phyloP scores from a whole-genome alignment of 2,113 vertebrate species.

The Chaetodon auriga region DNA sequence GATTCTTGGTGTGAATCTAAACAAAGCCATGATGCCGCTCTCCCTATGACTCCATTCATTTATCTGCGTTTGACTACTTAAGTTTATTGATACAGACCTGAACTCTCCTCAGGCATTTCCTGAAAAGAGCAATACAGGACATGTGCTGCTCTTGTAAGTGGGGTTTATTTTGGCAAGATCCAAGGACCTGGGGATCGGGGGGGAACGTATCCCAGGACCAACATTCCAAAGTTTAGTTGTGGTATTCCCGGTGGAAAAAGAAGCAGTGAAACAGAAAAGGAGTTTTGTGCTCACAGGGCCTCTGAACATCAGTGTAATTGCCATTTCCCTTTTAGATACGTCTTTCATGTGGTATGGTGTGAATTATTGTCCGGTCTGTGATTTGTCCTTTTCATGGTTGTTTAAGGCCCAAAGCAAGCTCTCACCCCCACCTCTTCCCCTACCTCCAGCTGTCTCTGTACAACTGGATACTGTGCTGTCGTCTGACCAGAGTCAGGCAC shows the following conservation, averaged over 20 bases:
- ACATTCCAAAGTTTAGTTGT: slow-evolving; percentile 82
- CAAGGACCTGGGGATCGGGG: slow-evolving; percentile 50
- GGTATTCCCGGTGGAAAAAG: slow-evolving; percentile 77
- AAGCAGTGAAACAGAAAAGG: slow-evolving; percentile 63
- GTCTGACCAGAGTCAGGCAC: slow-evolving; percentile 14
- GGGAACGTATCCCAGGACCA: slow-evolving; percentile 61
- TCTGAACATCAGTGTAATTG: slow-evolving; percentile 67
- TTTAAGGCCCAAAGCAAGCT: slow-evolving; percentile 43
- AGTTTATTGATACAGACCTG: slow-evolving; percentile 81
- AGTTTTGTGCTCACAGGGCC: slow-evolving; percentile 66
- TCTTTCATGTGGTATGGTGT: slow-evolving; percentile 71
- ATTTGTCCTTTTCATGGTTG: slow-evolving; percentile 66
- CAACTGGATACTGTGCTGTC: slow-evolving; percentile 50
- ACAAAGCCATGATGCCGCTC: slow-evolving; percentile 53
- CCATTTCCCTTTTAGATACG: slow-evolving; percentile 56
- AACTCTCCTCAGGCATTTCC: slow-evolving; percentile 84
- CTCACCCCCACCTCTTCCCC: slow-evolving; percentile 18
- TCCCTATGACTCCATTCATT: slow-evolving; percentile 70
- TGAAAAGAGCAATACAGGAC: slow-evolving; percentile 77
- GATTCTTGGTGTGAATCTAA: slow-evolving; percentile 41
- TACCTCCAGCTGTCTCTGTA: slow-evolving; percentile 58
- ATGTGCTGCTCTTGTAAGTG: slow-evolving; percentile 79
- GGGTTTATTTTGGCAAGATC: slow-evolving; percentile 83
- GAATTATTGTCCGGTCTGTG: slow-evolving; percentile 69
- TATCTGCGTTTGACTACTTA: slow-evolving; percentile 67